phyloP scores from a whole-genome alignment of 2,888 invertebrate genomes.

The Thysanoteuthis rhombus region DNA sequence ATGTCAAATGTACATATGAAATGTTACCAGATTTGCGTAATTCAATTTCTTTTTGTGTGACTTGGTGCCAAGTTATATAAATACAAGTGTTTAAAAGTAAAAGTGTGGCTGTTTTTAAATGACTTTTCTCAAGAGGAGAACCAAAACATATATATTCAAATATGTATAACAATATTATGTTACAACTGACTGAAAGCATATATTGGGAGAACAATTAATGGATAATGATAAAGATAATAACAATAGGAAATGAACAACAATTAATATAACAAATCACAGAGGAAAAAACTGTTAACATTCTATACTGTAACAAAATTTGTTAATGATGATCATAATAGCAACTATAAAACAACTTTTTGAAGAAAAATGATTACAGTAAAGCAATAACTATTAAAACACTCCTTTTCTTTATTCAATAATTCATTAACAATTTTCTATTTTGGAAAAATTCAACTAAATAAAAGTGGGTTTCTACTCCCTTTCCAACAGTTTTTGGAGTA shows the following conservation, averaged over 20 bases:
- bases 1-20: too few relatives aligned
- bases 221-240: background rate
- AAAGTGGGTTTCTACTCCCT: background rate
- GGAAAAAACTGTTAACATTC: too few relatives aligned
- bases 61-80: too few relatives aligned
- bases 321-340: background rate
- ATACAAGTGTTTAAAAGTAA: too few relatives aligned
- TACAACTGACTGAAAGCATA: too few relatives aligned
- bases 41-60: too few relatives aligned
- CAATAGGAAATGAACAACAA: background rate
- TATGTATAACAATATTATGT: too few relatives aligned
- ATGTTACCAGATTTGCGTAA: too few relatives aligned
- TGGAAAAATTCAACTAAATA: background rate
- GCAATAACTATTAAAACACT: background rate
- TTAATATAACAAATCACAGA: background rate
- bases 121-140: too few relatives aligned
- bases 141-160: too few relatives aligned
- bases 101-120: too few relatives aligned
- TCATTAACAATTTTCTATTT: background rate
- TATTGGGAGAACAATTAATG: too few relatives aligned
- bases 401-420: background rate
- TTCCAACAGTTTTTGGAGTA: background rate
- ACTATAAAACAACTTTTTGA: background rate
- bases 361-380: background rate
- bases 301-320: background rate